Evolutionary conservation across 2,797 vertebrate species (phyloP).

Genomic region (Gymnoscopelus braueri): DNA sequence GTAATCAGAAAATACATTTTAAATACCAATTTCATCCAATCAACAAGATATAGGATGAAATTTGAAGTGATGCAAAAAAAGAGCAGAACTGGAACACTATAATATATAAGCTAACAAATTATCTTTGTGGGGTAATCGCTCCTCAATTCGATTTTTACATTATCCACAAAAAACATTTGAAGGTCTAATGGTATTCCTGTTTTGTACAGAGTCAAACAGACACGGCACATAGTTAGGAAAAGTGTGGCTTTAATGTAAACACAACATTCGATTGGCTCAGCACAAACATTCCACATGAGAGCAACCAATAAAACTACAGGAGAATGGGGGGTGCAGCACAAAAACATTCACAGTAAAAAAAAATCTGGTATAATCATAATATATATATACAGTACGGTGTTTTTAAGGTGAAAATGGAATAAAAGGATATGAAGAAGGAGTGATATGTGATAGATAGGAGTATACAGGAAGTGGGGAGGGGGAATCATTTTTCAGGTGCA

Average conservation of each 20-base stretch:
- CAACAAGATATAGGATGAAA: no score
- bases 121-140: no score
- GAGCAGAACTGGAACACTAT: no score
- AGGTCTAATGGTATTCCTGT: not conserved
- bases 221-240: conserved; percentile 76
- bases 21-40: no score
- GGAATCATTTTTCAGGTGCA: conserved; percentile 66
- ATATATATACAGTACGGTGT: conserved; percentile 84
- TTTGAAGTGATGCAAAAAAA: no score
- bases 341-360: conserved; percentile 85
- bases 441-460: conserved; percentile 75
- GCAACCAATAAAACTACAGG: conserved; percentile 82
- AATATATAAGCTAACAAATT: no score
- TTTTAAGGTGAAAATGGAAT: conserved; percentile 77
- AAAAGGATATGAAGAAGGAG: conserved; percentile 62
- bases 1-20: no score
- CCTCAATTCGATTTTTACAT: no score
- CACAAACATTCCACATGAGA: conserved; percentile 86
- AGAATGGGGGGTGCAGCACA: conserved; percentile 78
- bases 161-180: no score
- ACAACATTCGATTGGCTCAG: conserved; percentile 85
- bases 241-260: conserved; percentile 86
- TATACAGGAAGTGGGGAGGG: conserved; percentile 48
- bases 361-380: conserved; percentile 82
- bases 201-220: conserved; percentile 48